Evolutionary conservation across 2,888 invertebrate species (phyloP).

Genomic region (Elmis aenea): DNA sequence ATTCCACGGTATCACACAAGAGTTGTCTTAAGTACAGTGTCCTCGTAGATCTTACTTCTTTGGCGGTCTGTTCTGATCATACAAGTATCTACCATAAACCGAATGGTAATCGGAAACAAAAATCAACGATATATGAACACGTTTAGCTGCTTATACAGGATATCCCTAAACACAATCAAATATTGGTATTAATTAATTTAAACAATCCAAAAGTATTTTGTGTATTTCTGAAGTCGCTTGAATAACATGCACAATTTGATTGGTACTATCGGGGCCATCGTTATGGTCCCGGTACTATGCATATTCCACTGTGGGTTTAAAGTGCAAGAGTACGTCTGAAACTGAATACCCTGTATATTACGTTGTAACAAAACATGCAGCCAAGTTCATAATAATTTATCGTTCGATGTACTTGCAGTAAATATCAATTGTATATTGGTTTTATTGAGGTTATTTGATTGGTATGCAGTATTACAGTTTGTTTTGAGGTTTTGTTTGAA

Average conservation of each 20-base stretch:
- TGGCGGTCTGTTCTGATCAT: slow-evolving; percentile 21
- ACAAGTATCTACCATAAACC: slow-evolving; percentile 14
- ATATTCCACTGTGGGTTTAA: no score
- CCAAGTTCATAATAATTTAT: slow-evolving; percentile 7
- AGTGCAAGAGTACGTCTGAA: no score
- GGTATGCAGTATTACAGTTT: slow-evolving; percentile 4
- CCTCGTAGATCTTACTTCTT: slow-evolving; percentile 18
- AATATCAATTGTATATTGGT: slow-evolving; percentile 4
- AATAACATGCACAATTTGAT: no score
- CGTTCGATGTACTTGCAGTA: slow-evolving; percentile 2
- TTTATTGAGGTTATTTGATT: slow-evolving; percentile 5
- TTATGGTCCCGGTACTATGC: background rate
- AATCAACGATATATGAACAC: slow-evolving; percentile 24
- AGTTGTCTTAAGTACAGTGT: slow-evolving; percentile 2
- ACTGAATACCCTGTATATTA: no score
- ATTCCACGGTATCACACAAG: slow-evolving; percentile 8
- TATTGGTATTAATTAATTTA: no score
- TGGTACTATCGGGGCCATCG: no score
- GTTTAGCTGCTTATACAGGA: slow-evolving; percentile 4
- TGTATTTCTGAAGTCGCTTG: no score
- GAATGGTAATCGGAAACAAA: slow-evolving; percentile 23
- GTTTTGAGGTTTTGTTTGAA: no score
- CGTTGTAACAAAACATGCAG: slow-evolving; percentile 4
- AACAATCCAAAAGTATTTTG: no score
- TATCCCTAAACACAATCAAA: no score